These are phyloP conservation scores for Bombus superbus DNA, from an alignment of 1,140 invertebrate genomes.

Conservation along the genomic window DNA sequence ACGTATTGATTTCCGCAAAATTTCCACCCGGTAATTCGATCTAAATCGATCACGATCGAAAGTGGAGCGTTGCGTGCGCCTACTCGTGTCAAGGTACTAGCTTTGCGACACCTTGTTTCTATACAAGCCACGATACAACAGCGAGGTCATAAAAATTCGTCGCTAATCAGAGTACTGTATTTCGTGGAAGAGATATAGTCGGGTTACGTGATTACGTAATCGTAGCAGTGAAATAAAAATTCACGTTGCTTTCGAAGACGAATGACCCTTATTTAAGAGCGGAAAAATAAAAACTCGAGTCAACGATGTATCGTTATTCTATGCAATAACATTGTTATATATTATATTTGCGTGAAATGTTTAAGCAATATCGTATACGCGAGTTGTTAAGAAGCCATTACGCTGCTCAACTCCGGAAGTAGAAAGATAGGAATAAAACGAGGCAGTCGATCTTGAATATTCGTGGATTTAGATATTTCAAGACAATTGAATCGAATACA, in stretches of 20 bases:
- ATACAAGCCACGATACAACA: too few species aligned
- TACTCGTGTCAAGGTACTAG: not conserved
- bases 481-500: not conserved
- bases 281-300: not conserved
- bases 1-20: slow-evolving; percentile 50
- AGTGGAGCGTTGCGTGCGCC: slow-evolving; percentile 7
- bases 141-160: not conserved
- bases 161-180: not conserved
- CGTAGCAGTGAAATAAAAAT: not conserved
- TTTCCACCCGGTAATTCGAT: slow-evolving; percentile 44
- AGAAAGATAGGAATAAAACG: not conserved
- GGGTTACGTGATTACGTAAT: not conserved
- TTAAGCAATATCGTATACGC: too few species aligned
- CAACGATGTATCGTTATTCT: not conserved
- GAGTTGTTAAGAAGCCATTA: not conserved
- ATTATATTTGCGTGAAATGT: too few species aligned
- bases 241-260: not conserved
- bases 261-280: rapidly evolving
- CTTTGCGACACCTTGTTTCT: not conserved
- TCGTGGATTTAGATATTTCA: not conserved
- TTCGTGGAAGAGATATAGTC: not conserved
- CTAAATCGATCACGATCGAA: slow-evolving; percentile 42
- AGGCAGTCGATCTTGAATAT: not conserved
- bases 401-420: not conserved
- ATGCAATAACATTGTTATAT: too few species aligned